Evolutionary conservation across 2,888 invertebrate genomes (phyloP).

Genomic region (Mesodorylaimus sp.): DNA sequence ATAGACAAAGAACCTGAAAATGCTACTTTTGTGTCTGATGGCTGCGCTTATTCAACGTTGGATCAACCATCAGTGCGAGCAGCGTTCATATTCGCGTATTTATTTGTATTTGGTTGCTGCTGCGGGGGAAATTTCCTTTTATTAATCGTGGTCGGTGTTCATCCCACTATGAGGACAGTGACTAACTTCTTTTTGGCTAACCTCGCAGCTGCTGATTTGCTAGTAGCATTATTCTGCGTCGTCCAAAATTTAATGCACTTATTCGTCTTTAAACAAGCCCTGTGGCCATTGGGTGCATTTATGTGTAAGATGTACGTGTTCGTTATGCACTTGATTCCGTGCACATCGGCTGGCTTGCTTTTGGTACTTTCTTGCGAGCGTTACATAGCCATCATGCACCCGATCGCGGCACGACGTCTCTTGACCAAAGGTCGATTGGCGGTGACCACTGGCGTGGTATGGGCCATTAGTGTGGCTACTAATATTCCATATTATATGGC

Average conservation of each 20-base stretch:
- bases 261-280: slow-evolving; percentile 35
- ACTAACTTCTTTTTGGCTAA: slow-evolving; percentile 82
- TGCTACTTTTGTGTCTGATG: too few species aligned
- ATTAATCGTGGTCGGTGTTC: slow-evolving; percentile 61
- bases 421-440: slow-evolving; percentile 15
- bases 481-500: slow-evolving; percentile 3
- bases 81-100: background rate
- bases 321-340: slow-evolving; percentile 58
- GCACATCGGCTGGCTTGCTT: slow-evolving; percentile 71
- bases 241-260: slow-evolving; percentile 69
- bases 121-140: slow-evolving; percentile 56
- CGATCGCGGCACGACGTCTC: slow-evolving; percentile 20
- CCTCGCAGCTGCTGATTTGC: slow-evolving; percentile 69
- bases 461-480: background rate
- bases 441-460: background rate
- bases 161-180: slow-evolving; percentile 59
- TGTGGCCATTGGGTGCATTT: slow-evolving; percentile 40
- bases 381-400: slow-evolving; percentile 50
- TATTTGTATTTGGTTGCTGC: background rate
- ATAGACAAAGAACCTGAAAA: too few species aligned
- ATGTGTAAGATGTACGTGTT: slow-evolving; percentile 79
- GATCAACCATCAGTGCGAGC: background rate
- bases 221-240: slow-evolving; percentile 77
- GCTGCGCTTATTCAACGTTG: too few species aligned
- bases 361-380: slow-evolving; percentile 65